Evolutionary conservation across 53 echinoderm and acorn worm species (phyloP).

Genomic region (Echinometra lucunter): DNA sequence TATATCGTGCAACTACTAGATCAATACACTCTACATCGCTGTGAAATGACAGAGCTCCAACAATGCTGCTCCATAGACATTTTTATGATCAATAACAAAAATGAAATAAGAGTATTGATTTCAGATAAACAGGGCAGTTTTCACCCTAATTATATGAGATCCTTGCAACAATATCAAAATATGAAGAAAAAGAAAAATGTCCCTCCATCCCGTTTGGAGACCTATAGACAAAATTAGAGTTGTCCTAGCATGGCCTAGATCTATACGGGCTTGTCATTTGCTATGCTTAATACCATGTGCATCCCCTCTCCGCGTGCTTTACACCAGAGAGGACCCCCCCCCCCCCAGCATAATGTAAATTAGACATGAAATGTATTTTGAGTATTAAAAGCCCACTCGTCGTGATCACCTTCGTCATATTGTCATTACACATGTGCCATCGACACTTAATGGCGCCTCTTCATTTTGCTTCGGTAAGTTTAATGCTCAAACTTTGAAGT

Average conservation of each 20-base stretch:
- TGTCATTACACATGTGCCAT: not conserved
- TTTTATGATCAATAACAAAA: not conserved
- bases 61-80: too few relatives aligned
- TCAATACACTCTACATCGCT: too few relatives aligned
- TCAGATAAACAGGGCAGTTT: not conserved
- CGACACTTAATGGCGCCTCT: not conserved
- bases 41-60: too few relatives aligned
- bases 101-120: not conserved
- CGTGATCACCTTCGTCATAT: not conserved
- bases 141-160: not conserved
- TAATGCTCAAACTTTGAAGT: too few relatives aligned
- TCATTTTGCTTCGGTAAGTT: not conserved
- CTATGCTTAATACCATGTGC: not conserved
- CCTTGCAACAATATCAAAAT: not conserved
- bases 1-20: too few relatives aligned
- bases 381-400: not conserved
- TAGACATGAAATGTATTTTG: not conserved
- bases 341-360: too few relatives aligned
- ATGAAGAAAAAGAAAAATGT: not conserved
- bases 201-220: too few relatives aligned
- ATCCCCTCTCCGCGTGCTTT: not conserved
- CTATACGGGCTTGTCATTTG: too few relatives aligned
- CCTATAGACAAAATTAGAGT: too few relatives aligned
- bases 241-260: too few relatives aligned
- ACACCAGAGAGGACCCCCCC: too few relatives aligned